Evolutionary conservation across 1,140 invertebrate species (phyloP).

Genomic region (Drosophila pachea): DNA sequence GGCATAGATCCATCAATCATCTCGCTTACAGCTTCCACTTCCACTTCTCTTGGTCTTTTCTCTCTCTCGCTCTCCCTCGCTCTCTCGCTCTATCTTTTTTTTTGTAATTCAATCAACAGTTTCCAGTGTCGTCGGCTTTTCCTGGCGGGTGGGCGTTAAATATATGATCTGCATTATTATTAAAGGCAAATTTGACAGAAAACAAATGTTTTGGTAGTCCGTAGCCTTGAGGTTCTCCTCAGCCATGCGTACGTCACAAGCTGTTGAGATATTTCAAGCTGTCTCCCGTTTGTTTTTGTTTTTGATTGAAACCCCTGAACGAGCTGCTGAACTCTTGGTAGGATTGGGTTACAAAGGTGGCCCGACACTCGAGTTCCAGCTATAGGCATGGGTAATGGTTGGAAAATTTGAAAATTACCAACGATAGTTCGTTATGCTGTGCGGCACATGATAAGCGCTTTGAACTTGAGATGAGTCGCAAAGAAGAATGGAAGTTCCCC

Average conservation of each 20-base stretch:
- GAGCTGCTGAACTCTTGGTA: conserved; percentile 9
- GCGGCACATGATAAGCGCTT: conserved; percentile 21
- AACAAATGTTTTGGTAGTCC: conserved; percentile 63
- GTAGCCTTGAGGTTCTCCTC: conserved; percentile 21
- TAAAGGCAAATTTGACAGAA: conserved; percentile 75
- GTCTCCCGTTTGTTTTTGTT: not conserved
- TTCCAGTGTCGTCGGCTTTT: conserved; percentile 47
- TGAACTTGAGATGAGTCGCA: not conserved
- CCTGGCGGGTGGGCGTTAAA: conserved; percentile 44
- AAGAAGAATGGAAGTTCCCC: not conserved
- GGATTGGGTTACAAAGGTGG: conserved; percentile 41
- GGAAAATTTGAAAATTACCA: conserved; percentile 4
- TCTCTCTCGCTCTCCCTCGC: too few relatives aligned
- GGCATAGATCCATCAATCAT: conserved; percentile 61
- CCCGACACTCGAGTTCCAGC: conserved; percentile 1
- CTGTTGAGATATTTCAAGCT: conserved; percentile 54
- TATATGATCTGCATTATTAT: conserved; percentile 69
- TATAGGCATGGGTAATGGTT: not conserved
- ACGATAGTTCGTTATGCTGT: conserved; percentile 25
- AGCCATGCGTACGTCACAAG: conserved; percentile 54
- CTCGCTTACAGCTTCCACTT: conserved; percentile 39
- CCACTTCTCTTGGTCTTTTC: conserved; percentile 23
- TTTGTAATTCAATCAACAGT: conserved; percentile 72
- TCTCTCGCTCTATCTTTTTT: conserved; percentile 6
- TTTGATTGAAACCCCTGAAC: conserved; percentile 36